Conservation (phyloP, 2,797 vertebrate species). For the Dermochelys coriacea region DNA sequence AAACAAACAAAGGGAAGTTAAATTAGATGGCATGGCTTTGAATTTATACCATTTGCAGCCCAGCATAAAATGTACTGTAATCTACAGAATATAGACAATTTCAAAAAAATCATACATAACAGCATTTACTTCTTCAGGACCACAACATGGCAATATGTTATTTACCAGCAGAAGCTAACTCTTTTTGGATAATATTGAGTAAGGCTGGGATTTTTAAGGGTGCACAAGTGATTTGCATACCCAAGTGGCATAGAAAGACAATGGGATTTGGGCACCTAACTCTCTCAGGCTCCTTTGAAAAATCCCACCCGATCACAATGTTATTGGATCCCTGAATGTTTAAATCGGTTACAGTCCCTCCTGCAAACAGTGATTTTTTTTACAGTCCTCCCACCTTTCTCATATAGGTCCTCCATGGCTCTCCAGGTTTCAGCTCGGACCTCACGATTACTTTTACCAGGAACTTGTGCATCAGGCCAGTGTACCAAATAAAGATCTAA, state of each 20-base stretch:
- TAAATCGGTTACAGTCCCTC: background rate
- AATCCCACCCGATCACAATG: background rate
- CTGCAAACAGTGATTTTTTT: background rate
- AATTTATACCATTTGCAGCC: background rate
- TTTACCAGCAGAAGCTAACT: background rate
- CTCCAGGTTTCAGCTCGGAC: conserved; percentile 84
- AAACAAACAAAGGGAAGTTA: background rate
- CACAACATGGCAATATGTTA: background rate
- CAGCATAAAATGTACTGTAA: background rate
- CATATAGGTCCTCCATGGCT: conserved; percentile 82
- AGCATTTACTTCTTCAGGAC: background rate
- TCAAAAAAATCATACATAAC: background rate
- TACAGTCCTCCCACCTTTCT: conserved; percentile 72
- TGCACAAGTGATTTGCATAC: fast-evolving
- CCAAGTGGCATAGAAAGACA: background rate
- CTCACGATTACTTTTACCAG: conserved; percentile 77
- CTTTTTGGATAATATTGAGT: background rate
- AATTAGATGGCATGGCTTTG: background rate
- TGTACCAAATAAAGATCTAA: conserved; percentile 89
- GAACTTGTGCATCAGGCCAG: conserved; percentile 79
- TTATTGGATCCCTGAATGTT: background rate
- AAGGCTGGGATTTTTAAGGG: background rate
- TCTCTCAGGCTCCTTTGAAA: background rate
- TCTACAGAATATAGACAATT: background rate
- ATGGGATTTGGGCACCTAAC: background rate